Conservation (phyloP, 2,888 invertebrate species). For the Platynereis dumerilii region DNA sequence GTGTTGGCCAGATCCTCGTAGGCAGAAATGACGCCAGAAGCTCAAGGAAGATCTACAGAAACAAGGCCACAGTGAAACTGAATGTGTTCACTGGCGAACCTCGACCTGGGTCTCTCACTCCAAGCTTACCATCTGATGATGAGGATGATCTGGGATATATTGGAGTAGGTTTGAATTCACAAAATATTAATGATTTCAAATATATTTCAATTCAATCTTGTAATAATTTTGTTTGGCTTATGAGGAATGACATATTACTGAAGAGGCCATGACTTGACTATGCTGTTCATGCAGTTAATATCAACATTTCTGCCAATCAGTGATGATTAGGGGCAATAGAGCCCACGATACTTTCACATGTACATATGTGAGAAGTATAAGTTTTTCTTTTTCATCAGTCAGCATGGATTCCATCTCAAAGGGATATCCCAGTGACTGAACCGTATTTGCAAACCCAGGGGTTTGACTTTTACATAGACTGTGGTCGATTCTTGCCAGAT, state of each 20-base stretch:
- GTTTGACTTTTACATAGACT: conserved; percentile 61
- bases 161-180: too few relatives aligned
- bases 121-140: conserved; percentile 54
- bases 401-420: conserved; percentile 54
- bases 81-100: conserved; percentile 55
- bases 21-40: conserved; percentile 12
- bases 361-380: too few relatives aligned
- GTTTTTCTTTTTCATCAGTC: neutral
- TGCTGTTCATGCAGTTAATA: too few relatives aligned
- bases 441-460: conserved; percentile 56
- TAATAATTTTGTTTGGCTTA: too few relatives aligned
- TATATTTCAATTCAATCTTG: too few relatives aligned
- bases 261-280: too few relatives aligned
- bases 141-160: conserved; percentile 42
- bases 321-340: too few relatives aligned
- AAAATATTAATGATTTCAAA: too few relatives aligned
- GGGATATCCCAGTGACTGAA: conserved; percentile 47
- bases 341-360: too few relatives aligned
- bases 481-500: conserved; percentile 57
- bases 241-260: too few relatives aligned
- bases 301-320: too few relatives aligned
- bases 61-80: conserved; percentile 49
- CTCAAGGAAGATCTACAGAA: conserved; percentile 38
- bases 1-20: conserved; percentile 46
- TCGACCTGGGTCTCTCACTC: conserved; percentile 58